Percentiles rank a stretch among this genome's conserved stretches.
Evolutionary conservation across 1,140 invertebrate species (phyloP).

Genomic region (Octopus bimaculoides): DNA sequence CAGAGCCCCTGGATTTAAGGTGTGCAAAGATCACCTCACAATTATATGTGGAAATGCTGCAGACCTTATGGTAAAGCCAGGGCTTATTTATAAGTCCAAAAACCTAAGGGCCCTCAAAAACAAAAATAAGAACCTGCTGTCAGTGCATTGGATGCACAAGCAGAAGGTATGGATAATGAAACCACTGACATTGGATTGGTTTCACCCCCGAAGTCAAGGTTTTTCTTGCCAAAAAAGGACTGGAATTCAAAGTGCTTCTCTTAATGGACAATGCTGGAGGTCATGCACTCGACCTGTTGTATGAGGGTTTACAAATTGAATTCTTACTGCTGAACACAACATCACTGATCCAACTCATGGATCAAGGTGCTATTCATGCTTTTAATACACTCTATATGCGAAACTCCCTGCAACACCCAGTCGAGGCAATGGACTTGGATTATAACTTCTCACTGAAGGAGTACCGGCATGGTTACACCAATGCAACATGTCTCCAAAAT

Average conservation of each 20-base stretch:
- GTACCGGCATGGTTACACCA: background rate
- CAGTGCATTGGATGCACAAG: slow-evolving; percentile 1
- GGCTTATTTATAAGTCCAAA: background rate
- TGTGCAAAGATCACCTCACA: background rate
- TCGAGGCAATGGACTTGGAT: background rate
- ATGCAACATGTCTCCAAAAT: background rate
- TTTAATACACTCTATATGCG: background rate
- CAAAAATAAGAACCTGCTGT: background rate
- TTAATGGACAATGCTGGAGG: background rate
- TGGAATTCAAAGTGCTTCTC: background rate
- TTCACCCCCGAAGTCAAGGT: background rate
- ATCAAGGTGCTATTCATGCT: background rate
- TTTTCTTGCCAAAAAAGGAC: background rate
- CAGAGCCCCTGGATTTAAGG: background rate
- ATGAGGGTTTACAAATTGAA: background rate
- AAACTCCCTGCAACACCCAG: background rate
- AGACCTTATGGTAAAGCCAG: background rate
- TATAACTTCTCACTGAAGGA: background rate
- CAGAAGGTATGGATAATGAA: background rate
- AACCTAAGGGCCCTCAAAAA: background rate
- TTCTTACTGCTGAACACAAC: slow-evolving; percentile 3
- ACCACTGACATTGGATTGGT: background rate
- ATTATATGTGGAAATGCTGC: slow-evolving; percentile 1
- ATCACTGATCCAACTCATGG: background rate
- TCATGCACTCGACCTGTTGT: background rate